These are phyloP conservation scores for Myripristis jacobus DNA, from an alignment of 2,797 vertebrate species.

Conservation along the genomic window DNA sequence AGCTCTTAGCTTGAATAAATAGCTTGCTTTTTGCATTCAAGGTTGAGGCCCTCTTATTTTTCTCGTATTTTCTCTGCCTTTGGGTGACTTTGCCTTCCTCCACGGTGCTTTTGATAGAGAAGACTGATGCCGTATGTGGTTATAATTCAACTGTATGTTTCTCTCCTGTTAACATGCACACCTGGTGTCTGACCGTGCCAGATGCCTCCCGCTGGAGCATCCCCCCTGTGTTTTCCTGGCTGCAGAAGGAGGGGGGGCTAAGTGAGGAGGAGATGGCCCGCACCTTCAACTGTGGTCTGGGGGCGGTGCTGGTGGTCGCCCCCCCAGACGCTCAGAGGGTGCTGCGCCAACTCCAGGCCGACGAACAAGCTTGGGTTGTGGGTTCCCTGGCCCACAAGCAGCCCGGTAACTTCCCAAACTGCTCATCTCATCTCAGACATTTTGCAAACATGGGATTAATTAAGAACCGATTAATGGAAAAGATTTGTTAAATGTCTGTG, in stretches of 20 bases:
- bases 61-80: background rate
- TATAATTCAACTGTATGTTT: background rate
- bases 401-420: slow-evolving; percentile 77
- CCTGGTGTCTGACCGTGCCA: slow-evolving; percentile 56
- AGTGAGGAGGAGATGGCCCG: slow-evolving; percentile 93
- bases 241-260: slow-evolving; percentile 88
- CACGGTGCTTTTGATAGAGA: background rate
- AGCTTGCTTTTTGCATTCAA: background rate
- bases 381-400: slow-evolving; percentile 84
- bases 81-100: background rate
- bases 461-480: no score
- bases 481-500: background rate
- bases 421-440: background rate
- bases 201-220: slow-evolving; percentile 92
- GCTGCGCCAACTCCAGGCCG: slow-evolving; percentile 83
- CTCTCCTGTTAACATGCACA: background rate
- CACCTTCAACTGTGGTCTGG: slow-evolving; percentile 96
- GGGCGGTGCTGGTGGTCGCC: slow-evolving; percentile 90
- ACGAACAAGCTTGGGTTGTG: slow-evolving; percentile 88
- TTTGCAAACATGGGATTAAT: no score
- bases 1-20: background rate
- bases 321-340: slow-evolving; percentile 83
- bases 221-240: slow-evolving; percentile 92
- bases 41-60: background rate
- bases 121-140: background rate